Percentiles rank a stretch among this genome's conserved stretches.
phyloP scores from a whole-genome alignment of 1,140 invertebrate species.

The Cydia amplana region DNA sequence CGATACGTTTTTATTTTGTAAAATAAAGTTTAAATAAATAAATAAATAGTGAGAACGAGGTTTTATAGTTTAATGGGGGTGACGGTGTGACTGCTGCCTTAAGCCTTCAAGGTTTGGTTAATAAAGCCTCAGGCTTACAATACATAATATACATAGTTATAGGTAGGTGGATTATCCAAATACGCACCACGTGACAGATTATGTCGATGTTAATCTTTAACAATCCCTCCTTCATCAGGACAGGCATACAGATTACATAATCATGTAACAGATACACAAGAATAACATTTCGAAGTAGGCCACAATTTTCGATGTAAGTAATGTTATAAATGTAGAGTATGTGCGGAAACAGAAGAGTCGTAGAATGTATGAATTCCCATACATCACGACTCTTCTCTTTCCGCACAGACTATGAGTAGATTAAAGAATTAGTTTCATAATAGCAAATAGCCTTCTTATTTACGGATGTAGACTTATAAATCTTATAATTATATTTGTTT shows the following conservation, averaged over 20 bases:
- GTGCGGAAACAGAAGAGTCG: no score
- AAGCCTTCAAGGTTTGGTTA: constrained; percentile 14
- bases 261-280: neutral
- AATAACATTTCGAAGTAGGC: neutral
- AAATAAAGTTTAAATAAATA: no score
- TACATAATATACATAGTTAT: constrained; percentile 16
- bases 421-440: no score
- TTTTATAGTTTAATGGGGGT: neutral
- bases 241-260: neutral
- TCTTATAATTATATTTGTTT: no score
- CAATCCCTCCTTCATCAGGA: neutral
- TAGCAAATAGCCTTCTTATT: no score
- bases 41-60: no score
- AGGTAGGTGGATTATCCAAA: constrained; percentile 10
- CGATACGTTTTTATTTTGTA: no score
- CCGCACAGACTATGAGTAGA: no score
- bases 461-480: no score
- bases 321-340: no score
- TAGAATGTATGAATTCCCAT: no score
- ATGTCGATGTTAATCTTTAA: constrained; percentile 26
- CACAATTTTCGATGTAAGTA: neutral
- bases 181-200: constrained; percentile 14
- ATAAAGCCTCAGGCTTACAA: constrained; percentile 17
- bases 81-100: neutral
- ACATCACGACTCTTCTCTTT: no score